These are phyloP conservation scores for Peromyscus attwateri DNA, from an alignment of 2,797 vertebrate genomes.

Conservation along the genomic window DNA sequence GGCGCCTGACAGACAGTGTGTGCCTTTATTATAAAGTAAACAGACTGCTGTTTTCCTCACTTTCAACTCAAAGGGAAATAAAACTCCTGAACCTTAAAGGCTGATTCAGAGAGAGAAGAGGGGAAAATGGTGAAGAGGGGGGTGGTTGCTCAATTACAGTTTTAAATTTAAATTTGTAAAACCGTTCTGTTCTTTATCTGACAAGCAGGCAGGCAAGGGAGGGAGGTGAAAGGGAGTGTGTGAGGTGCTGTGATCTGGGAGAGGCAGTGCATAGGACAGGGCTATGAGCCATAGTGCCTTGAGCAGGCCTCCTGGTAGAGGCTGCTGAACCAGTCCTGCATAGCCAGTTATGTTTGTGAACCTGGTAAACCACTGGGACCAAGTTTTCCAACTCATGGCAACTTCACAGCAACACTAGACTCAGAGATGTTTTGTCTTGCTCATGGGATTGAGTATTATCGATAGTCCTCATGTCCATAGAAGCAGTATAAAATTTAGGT, in stretches of 20 bases:
- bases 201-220: background rate
- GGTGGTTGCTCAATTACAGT: background rate
- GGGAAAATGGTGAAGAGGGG: background rate
- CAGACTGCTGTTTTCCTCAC: constrained; percentile 41
- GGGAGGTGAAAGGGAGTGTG: background rate
- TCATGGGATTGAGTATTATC: background rate
- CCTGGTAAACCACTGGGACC: constrained; percentile 27
- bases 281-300: background rate
- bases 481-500: background rate
- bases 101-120: constrained; percentile 45
- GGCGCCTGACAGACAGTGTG: background rate
- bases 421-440: constrained; percentile 10
- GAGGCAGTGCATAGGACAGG: background rate
- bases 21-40: constrained; percentile 72
- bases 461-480: background rate
- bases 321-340: background rate
- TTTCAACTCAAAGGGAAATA: constrained; percentile 69
- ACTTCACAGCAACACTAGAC: background rate
- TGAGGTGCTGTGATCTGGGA: background rate
- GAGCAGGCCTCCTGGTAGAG: background rate
- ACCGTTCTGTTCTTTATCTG: background rate
- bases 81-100: constrained; percentile 36
- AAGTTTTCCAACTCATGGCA: background rate
- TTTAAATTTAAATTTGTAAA: constrained; percentile 62
- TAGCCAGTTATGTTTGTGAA: background rate